Conservation (phyloP, 2,888 invertebrate species). For the Agrilus cyanescens region DNA sequence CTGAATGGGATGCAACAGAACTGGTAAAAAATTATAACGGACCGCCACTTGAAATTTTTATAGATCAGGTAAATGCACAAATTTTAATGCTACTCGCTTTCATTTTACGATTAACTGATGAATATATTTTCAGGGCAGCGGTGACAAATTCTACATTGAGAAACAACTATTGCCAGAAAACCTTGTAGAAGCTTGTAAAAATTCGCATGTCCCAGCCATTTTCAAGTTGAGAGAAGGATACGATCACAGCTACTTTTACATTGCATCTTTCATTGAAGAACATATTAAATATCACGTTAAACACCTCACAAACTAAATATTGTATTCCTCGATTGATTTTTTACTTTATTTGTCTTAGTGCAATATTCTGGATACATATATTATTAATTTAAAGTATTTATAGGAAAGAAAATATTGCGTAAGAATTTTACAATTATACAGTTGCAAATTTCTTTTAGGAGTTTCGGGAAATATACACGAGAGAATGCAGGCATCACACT, state of each 20-base stretch:
- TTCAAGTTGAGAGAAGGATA: constrained; percentile 71
- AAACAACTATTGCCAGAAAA: constrained; percentile 77
- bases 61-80: constrained; percentile 79
- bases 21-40: constrained; percentile 74
- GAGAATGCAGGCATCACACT: too few relatives aligned
- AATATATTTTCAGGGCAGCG: constrained; percentile 52
- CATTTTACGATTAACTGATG: neutral
- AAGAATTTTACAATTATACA: too few relatives aligned
- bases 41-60: constrained; percentile 66
- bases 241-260: constrained; percentile 91
- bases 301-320: constrained; percentile 41
- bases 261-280: constrained; percentile 83
- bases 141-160: constrained; percentile 66
- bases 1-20: constrained; percentile 80
- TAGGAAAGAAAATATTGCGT: too few relatives aligned
- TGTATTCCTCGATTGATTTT: neutral
- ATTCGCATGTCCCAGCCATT: constrained; percentile 55
- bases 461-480: too few relatives aligned
- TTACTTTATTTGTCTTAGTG: constrained; percentile 1
- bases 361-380: too few relatives aligned
- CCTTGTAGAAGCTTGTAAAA: constrained; percentile 59
- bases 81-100: neutral
- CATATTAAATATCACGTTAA: constrained; percentile 85
- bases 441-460: too few relatives aligned
- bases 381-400: too few relatives aligned